Conservation (phyloP, 2,888 invertebrate genomes). For the Acrocyrtus sp. region DNA sequence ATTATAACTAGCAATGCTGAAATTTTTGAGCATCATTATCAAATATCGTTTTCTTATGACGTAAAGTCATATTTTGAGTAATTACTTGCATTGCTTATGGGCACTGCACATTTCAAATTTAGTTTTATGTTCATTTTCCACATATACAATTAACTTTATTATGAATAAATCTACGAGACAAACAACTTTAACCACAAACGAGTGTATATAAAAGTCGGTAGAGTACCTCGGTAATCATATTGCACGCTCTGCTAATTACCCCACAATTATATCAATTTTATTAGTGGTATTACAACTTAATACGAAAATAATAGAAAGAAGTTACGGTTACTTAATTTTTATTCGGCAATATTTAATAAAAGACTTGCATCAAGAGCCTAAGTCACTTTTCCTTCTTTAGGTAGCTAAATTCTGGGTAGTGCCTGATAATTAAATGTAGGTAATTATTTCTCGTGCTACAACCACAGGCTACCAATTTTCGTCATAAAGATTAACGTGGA, state of each 20-base stretch:
- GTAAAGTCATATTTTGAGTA: no score
- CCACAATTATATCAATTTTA: not conserved
- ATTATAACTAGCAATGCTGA: no score
- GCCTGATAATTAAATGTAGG: not conserved
- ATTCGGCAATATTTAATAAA: conserved; percentile 11
- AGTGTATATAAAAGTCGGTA: no score
- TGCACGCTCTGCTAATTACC: conserved; percentile 42
- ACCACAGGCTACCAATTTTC: no score
- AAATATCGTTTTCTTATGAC: no score
- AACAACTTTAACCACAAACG: conserved; percentile 7
- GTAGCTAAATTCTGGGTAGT: not conserved
- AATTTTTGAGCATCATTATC: no score
- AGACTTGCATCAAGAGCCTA: not conserved
- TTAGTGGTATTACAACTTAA: conserved; percentile 7
- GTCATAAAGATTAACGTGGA: no score
- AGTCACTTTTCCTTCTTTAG: not conserved
- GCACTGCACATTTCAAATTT: no score
- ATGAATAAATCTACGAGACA: conserved; percentile 32
- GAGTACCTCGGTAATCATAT: conserved; percentile 29
- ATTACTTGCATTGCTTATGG: no score
- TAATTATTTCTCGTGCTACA: no score
- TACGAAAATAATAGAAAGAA: not conserved
- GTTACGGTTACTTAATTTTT: conserved; percentile 29
- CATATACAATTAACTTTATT: conserved; percentile 9
- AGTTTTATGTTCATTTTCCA: no score